phyloP scores from a whole-genome alignment of 2,113 vertebrate species.

The Nannobrachium achirus region DNA sequence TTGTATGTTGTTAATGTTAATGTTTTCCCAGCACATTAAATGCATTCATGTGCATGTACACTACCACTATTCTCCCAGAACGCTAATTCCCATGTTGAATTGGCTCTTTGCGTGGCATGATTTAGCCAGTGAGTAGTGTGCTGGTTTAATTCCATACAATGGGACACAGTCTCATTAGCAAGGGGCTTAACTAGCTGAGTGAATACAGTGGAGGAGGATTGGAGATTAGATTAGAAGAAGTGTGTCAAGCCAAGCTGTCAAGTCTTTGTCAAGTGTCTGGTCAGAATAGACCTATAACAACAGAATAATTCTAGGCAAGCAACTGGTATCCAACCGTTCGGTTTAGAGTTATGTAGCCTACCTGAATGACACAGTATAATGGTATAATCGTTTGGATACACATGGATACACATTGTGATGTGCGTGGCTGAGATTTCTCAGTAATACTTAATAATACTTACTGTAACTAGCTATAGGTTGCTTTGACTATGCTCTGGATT shows the following conservation, averaged over 20 bases:
- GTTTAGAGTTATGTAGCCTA: neutral
- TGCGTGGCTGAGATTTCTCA: no score
- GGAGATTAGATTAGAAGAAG: constrained; percentile 70
- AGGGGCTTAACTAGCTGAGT: constrained; percentile 63
- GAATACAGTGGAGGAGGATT: constrained; percentile 67
- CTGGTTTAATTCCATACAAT: constrained; percentile 63
- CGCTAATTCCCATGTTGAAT: constrained; percentile 37
- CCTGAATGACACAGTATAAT: no score
- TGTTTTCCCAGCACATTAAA: neutral
- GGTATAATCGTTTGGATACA: no score
- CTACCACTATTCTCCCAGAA: constrained; percentile 20
- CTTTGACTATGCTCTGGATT: no score
- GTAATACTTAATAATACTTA: no score
- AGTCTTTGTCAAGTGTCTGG: constrained; percentile 59
- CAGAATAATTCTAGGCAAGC: neutral
- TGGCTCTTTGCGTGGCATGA: constrained; percentile 43
- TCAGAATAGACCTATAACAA: constrained; percentile 30
- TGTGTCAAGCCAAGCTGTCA: constrained; percentile 68
- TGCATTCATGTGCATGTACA: constrained; percentile 12
- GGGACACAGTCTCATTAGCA: constrained; percentile 64
- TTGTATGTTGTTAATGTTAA: no score
- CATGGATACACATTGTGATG: no score
- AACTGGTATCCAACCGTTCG: neutral
- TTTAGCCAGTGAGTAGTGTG: constrained; percentile 50
- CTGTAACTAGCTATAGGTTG: no score